Base-by-base conservation (phyloP, 2,888 invertebrate genomes). In the Saturnia japonica region DNA sequence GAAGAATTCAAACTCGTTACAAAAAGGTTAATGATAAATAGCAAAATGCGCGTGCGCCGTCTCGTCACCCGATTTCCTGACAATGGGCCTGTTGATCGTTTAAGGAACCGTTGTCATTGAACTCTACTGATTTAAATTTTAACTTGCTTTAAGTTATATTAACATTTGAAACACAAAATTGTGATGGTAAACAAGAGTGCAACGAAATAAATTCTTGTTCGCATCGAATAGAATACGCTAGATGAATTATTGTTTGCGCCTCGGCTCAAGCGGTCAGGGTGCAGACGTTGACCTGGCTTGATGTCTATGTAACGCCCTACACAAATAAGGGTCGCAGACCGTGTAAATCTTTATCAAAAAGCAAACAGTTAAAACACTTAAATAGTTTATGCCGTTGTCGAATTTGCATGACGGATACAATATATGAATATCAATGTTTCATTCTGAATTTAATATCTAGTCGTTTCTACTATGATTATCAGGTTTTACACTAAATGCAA, bases 281-380 rank as follows among this genome's bases (percentile, higher is more conserved):
- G 81, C 87, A 90, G 91, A 90, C 92, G 89, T 90, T 92, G 91
- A 91, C 93, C 57, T 69, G 57, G 28, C 40, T 43, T 43, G 45
- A 43, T 51, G 47, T 28, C 67, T 45, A 62, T 45, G 64, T 47
- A 47, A 77, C 80, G 80, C 82, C 84, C 81, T 78, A 76, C 70
- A 78, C 78, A 75, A 78, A 76, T 76, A 81, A 78, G 80, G 80
- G 78, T 74, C 40, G 64, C 40, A n/a, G 9, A 64, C 19, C 7
- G 40, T 28, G 28, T 64, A 40, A 19, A 64, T 40, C 2, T 40
- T 64, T n/a, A 64, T 64, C n/a, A 40, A 40, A 64, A 62, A 62
- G 16, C 28, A 62, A 62, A 28, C 34, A 28, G 14, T 62, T 16
- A 62, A 28, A 62, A 62, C 6, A 22, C 14, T 47, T 45, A 47